Evolutionary conservation across 2,888 invertebrate species (phyloP).

Genomic region (Drosophila anceps): DNA sequence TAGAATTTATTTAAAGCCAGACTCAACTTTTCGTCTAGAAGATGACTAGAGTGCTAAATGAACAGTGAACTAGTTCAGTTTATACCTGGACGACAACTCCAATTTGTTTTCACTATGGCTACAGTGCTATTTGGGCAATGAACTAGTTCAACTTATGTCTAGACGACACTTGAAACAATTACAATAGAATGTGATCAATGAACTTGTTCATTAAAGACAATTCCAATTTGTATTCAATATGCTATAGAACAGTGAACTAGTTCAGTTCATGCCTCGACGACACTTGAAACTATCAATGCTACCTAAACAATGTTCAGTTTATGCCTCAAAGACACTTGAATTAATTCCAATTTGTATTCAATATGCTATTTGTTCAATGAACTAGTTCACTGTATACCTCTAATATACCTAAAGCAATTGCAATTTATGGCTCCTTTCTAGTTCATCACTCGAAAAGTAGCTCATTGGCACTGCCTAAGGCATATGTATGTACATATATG

Average conservation of each 20-base stretch:
- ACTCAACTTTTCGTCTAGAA: not conserved
- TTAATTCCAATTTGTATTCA: not conserved
- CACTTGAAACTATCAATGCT: too few relatives aligned
- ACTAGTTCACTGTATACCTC: not conserved
- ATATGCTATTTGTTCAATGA: not conserved
- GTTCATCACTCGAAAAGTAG: not conserved
- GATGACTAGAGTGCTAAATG: not conserved
- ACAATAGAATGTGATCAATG: too few relatives aligned
- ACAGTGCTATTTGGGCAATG: too few relatives aligned
- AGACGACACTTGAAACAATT: too few relatives aligned
- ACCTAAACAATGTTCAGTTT: too few relatives aligned
- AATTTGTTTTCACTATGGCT: too few relatives aligned
- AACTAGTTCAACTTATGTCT: too few relatives aligned
- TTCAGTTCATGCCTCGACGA: not conserved
- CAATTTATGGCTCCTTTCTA: too few relatives aligned
- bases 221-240: not conserved
- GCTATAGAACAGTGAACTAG: not conserved
- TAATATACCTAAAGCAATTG: not conserved
- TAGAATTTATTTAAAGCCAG: not conserved
- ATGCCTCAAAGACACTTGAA: not conserved
- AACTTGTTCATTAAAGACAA: not conserved
- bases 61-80: not conserved
- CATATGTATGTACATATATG: not conserved
- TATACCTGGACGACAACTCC: too few relatives aligned
- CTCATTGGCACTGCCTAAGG: not conserved